Base-by-base conservation (phyloP, 2,797 vertebrate species). In the Tapirus indicus region DNA sequence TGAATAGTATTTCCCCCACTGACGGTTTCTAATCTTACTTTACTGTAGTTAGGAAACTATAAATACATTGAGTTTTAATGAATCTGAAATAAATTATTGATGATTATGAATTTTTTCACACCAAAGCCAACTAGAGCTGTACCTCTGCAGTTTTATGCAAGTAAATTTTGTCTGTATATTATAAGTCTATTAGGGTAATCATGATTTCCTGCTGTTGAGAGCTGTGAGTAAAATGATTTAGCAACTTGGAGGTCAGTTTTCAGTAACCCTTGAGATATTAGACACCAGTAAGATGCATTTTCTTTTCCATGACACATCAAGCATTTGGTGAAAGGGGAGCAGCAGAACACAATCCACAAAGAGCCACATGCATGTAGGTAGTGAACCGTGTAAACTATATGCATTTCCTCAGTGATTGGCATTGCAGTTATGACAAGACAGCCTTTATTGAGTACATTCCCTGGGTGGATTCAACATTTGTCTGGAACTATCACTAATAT, bases 101-200 rank as follows among this genome's bases (percentile, higher is more conserved):
- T 96, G 92, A 97, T 97, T 52, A 79, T 96, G 89, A 97, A 52
- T 94, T 97, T 97, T 96, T 85, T 86, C 84, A 94, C 71, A 90
- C 71, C 16, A 52, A 88, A 96, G 69, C 77, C 93, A 97, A 93
- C 83, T 94, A 95, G 68, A 94, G 66, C 60, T 77, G 66, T 75
- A 86, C 69, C 60, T 93, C 97, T 98, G 88, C 92, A 23, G 97
- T 94, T 98, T 98, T 98, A 95, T 98, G 97, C 91, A 89, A 89
- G 93, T 85, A 97, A 98, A 96, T 38, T 18, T 35, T 93, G 72
- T 87, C 92, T n/a, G 12, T 96, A 78, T 97, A 91, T 98, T 98
- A 86, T 47, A 96, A 96, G 83, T 80, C 92, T 97, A 29, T 98
- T 97, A 98, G 87, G 91, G 97, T 95, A 98, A 32, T 7, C 44